Conservation (phyloP, 2,797 vertebrate species). For the Emydoidea blandingii region DNA sequence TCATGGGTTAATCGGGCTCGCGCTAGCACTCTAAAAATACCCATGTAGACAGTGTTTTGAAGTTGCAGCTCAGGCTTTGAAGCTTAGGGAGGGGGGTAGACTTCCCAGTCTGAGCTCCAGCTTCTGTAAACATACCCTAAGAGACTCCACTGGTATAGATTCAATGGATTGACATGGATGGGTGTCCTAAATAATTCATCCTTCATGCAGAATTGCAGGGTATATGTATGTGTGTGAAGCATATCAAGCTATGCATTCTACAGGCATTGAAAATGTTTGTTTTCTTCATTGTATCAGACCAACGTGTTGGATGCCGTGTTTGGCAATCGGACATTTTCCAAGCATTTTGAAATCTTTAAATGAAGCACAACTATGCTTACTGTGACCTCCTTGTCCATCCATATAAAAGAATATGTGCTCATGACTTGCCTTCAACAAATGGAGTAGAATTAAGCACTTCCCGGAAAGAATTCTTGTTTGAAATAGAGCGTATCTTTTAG, state of each 20-base stretch:
- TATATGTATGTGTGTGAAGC: not conserved
- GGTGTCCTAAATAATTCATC: constrained; percentile 11
- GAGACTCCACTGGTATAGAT: not conserved
- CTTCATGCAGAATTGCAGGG: not conserved
- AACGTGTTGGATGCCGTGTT: not conserved
- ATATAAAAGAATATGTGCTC: too few species aligned
- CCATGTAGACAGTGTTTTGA: not conserved
- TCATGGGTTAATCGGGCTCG: not conserved
- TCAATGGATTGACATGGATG: not conserved
- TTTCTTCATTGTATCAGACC: not conserved
- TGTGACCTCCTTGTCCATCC: not conserved
- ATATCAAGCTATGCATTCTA: not conserved
- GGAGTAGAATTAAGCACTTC: too few species aligned
- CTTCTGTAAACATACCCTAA: too few species aligned
- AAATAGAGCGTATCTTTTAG: too few species aligned
- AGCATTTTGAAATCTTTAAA: not conserved
- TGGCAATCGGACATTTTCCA: not conserved
- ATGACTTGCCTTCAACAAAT: too few species aligned
- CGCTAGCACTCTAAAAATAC: not conserved
- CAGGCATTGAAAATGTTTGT: not conserved
- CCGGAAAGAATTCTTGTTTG: too few species aligned
- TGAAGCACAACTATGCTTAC: not conserved
- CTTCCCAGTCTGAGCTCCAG: not conserved
- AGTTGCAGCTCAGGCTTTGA: not conserved
- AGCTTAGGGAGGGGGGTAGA: not conserved